Evolutionary conservation across 2,888 invertebrate genomes (phyloP).

Genomic region (Stenchaetothrips biformis): DNA sequence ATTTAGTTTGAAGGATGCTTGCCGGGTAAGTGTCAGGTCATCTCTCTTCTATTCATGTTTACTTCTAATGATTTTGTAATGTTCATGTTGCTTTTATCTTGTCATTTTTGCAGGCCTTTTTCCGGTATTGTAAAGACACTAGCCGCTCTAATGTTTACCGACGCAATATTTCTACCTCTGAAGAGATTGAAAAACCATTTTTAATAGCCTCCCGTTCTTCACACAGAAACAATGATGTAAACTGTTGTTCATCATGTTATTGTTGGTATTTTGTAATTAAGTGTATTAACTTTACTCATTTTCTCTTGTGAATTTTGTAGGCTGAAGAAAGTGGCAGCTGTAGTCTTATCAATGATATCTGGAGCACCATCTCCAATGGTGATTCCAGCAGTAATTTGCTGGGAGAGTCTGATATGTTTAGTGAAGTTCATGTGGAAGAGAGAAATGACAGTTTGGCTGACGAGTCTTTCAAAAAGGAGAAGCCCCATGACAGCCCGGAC

Average conservation of each 20-base stretch:
- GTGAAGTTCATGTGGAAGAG: not conserved
- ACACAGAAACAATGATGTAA: not conserved
- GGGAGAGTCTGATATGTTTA: constrained; percentile 2
- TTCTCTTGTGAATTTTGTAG: not conserved
- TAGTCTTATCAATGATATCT: constrained; percentile 36
- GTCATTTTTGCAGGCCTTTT: not conserved
- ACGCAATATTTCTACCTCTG: not conserved
- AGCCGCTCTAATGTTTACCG: not conserved
- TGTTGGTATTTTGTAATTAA: not conserved
- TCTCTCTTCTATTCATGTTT: not conserved
- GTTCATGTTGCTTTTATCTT: not conserved
- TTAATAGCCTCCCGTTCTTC: not conserved
- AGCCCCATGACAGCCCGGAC: not conserved
- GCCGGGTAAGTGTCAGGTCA: constrained; percentile 35
- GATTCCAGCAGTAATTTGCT: not conserved
- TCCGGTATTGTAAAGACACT: constrained; percentile 3
- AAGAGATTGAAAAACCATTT: not conserved
- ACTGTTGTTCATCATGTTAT: too few species aligned
- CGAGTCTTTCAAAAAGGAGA: not conserved
- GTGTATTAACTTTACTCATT: not conserved
- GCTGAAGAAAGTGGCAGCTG: constrained; percentile 32
- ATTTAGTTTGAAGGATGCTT: constrained; percentile 38
- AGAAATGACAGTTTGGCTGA: not conserved
- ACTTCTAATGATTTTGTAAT: not conserved
- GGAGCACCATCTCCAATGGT: constrained; percentile 36